phyloP scores from a whole-genome alignment of 2,113 vertebrate genomes.

The Chlorodrepanis virens region DNA sequence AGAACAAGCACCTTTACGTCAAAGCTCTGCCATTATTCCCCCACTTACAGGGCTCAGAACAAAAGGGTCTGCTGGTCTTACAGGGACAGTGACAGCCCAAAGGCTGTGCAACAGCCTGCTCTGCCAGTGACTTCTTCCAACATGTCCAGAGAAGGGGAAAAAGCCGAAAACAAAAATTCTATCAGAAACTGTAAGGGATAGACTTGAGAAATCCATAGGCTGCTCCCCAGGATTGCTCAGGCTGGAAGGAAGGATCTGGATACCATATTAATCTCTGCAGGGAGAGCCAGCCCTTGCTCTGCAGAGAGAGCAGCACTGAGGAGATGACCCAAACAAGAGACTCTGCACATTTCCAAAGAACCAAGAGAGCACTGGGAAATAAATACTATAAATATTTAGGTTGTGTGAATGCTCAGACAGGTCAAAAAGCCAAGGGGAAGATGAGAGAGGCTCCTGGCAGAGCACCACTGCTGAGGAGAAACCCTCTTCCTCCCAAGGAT shows the following conservation, averaged over 20 bases:
- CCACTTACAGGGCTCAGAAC: neutral
- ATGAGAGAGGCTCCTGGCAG: neutral
- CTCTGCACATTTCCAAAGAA: neutral
- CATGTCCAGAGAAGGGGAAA: neutral
- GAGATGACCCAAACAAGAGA: neutral
- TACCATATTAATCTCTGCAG: neutral
- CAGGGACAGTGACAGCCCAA: neutral
- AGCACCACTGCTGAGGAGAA: neutral
- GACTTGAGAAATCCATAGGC: neutral
- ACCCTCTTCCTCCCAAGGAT: neutral
- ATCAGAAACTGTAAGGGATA: neutral
- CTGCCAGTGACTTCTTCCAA: neutral
- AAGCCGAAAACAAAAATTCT: neutral
- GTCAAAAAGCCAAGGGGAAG: neutral
- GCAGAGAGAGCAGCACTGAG: fast-evolving
- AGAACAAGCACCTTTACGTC: neutral
- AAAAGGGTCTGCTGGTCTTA: neutral
- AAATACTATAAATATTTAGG: neutral
- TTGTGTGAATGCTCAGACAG: neutral
- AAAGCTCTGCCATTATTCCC: neutral
- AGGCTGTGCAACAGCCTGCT: neutral
- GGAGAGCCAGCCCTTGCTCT: neutral
- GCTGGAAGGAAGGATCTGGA: neutral
- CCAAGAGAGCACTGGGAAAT: neutral
- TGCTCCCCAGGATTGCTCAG: neutral